phyloP scores from a whole-genome alignment of 2,888 invertebrate species.

The Ptycholaimellus sp. region DNA sequence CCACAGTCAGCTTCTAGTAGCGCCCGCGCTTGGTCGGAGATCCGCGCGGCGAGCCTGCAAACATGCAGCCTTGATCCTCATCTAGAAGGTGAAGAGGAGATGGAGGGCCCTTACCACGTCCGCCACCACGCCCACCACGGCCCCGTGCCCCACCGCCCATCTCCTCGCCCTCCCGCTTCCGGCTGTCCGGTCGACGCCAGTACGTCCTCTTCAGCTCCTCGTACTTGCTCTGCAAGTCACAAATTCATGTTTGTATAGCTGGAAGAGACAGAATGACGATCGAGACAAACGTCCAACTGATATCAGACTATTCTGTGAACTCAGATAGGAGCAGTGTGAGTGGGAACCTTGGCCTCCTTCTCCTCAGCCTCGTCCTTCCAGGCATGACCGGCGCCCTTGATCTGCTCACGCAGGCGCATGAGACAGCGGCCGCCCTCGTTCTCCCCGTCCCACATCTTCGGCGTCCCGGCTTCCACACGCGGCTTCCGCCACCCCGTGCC shows the following conservation, averaged over 20 bases:
- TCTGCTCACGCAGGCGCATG: constrained; percentile 14
- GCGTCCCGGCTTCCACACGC: constrained; percentile 15
- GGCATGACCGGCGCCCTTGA: constrained; percentile 7
- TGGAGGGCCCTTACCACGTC: too few species aligned
- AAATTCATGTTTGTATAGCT: neutral
- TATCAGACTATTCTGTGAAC: too few species aligned
- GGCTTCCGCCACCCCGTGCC: constrained; percentile 22
- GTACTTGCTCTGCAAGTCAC: constrained; percentile 8
- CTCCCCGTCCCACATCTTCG: constrained; percentile 19
- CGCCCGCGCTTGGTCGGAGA: too few species aligned
- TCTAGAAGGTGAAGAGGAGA: too few species aligned
- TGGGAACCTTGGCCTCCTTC: constrained; percentile 7
- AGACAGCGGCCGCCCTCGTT: constrained; percentile 16
- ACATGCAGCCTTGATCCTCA: too few species aligned
- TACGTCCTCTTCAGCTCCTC: constrained; percentile 9
- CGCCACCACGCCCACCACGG: neutral
- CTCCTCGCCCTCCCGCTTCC: neutral
- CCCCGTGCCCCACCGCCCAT: neutral
- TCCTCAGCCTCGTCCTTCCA: constrained; percentile 13
- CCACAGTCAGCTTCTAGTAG: too few species aligned
- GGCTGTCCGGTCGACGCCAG: constrained; percentile 13
- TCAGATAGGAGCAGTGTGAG: too few species aligned
- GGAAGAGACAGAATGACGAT: too few species aligned
- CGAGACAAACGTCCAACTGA: too few species aligned
- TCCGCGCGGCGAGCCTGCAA: too few species aligned